Evolutionary conservation across 2,888 invertebrate genomes (phyloP).

Genomic region (Aspidiotus rigidus): DNA sequence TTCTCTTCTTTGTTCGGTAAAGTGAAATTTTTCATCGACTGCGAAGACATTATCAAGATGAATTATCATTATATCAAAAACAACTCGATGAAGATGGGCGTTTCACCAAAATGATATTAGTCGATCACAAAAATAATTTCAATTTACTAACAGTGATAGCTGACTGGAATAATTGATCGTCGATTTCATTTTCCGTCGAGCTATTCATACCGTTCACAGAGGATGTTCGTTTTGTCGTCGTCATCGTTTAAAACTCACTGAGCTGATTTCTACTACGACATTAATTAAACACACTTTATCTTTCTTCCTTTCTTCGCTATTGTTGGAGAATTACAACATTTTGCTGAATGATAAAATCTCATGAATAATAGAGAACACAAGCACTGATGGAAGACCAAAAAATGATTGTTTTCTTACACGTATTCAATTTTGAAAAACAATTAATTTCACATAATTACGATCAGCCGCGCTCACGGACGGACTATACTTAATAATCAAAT

Average conservation of each 20-base stretch:
- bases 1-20: conserved; percentile 16
- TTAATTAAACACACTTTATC: too few relatives aligned
- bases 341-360: too few relatives aligned
- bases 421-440: too few relatives aligned
- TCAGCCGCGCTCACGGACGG: too few relatives aligned
- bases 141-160: conserved; percentile 17
- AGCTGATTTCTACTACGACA: too few relatives aligned
- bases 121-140: background rate
- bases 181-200: conserved; percentile 20
- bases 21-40: background rate
- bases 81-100: background rate
- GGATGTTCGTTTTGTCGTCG: conserved; percentile 13
- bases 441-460: too few relatives aligned
- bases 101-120: background rate
- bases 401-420: too few relatives aligned
- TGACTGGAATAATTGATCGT: conserved; percentile 22
- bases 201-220: conserved; percentile 21
- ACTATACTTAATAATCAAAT: too few relatives aligned
- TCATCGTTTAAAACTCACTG: background rate
- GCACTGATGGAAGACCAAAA: too few relatives aligned
- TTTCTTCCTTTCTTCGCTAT: too few relatives aligned
- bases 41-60: background rate
- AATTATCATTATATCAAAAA: background rate
- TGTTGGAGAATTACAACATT: too few relatives aligned
- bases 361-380: too few relatives aligned